phyloP scores from a whole-genome alignment of 1,140 invertebrate species.

The Pseudomyrmex cubaensis region DNA sequence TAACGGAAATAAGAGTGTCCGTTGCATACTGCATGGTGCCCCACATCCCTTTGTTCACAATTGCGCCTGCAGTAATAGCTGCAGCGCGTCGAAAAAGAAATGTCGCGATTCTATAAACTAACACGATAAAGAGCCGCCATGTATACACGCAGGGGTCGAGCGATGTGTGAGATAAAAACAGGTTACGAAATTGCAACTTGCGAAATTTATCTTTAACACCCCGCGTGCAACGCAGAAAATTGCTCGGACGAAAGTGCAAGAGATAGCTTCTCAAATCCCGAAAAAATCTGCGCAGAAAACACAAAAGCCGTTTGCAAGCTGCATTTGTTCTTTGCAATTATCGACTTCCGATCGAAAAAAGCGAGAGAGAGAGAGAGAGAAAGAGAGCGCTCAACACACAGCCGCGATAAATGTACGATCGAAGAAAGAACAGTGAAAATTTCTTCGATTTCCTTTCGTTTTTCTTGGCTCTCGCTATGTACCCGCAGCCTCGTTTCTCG shows the following conservation, averaged over 20 bases:
- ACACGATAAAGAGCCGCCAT: background rate
- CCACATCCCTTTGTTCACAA: background rate
- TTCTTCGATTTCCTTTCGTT: conserved; percentile 17
- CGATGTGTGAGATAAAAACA: background rate
- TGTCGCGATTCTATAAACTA: conserved; percentile 19
- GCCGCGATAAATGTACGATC: conserved; percentile 15
- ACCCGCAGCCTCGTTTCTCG: conserved; percentile 36
- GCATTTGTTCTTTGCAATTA: conserved; percentile 39
- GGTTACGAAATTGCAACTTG: background rate
- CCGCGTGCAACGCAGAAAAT: too few relatives aligned
- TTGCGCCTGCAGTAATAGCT: background rate
- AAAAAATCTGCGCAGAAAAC: background rate
- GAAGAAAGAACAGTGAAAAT: background rate
- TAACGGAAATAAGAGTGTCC: background rate
- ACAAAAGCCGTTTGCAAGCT: background rate
- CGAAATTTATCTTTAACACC: background rate
- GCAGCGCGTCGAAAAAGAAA: background rate
- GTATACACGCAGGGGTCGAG: background rate
- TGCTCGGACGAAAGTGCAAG: too few relatives aligned
- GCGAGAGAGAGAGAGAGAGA: background rate
- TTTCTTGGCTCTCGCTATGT: background rate
- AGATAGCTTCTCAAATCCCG: background rate
- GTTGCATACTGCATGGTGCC: conserved; percentile 33
- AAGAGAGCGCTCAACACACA: conserved; percentile 5
- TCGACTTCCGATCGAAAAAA: conserved; percentile 39